Percentiles rank a stretch among this genome's conserved stretches.
Conservation (phyloP, 2,797 vertebrate genomes). For the Serranus cabrilla region DNA sequence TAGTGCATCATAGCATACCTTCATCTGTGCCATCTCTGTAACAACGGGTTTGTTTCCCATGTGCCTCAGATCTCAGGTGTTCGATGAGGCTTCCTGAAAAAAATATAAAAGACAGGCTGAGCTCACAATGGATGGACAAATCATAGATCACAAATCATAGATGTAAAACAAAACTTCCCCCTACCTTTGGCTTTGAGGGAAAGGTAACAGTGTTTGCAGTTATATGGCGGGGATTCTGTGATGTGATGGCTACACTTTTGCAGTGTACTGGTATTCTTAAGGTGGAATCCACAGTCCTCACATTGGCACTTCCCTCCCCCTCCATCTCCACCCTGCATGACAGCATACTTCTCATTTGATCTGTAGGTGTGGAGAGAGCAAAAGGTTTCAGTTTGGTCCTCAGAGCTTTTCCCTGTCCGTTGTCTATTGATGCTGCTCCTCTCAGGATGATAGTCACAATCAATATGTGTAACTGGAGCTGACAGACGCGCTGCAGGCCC, state of each 20-base stretch:
- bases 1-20: constrained; percentile 73
- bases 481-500: constrained; percentile 46
- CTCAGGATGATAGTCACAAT: constrained; percentile 51
- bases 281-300: constrained; percentile 91
- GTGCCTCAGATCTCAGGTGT: constrained; percentile 90
- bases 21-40: constrained; percentile 86
- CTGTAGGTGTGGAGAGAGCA: constrained; percentile 84
- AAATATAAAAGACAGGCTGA: constrained; percentile 44
- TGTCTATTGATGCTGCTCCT: constrained; percentile 51
- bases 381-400: constrained; percentile 49
- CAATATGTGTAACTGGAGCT: constrained; percentile 68
- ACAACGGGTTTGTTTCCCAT: constrained; percentile 87
- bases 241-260: constrained; percentile 90
- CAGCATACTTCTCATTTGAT: constrained; percentile 91
- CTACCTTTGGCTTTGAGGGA: constrained; percentile 93
- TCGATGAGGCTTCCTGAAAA: constrained; percentile 90
- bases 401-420: constrained; percentile 36
- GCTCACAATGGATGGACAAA: background rate
- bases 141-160: background rate
- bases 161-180: constrained; percentile 25
- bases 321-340: constrained; percentile 86
- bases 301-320: constrained; percentile 90
- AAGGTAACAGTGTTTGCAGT: constrained; percentile 91
- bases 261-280: constrained; percentile 90
- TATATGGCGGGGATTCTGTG: constrained; percentile 88